Evolutionary conservation across 2,797 vertebrate genomes (phyloP).

Genomic region (Geotrypetes seraphini): DNA sequence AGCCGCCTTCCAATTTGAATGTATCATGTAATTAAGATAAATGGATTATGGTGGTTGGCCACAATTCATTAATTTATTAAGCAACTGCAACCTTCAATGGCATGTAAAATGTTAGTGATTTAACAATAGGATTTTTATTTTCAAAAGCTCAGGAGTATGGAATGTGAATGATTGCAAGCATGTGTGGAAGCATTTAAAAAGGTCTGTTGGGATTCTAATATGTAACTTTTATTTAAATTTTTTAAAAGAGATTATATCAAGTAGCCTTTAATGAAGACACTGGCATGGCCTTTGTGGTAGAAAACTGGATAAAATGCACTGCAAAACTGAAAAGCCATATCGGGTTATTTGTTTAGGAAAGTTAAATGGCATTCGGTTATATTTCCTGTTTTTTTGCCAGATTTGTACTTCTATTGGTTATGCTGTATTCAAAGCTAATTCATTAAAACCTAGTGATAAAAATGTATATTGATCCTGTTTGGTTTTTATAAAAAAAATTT

Average conservation of each 20-base stretch:
- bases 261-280: conserved; percentile 24
- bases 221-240: conserved; percentile 25
- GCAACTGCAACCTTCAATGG: conserved; percentile 27
- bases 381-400: conserved; percentile 22
- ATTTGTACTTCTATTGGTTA: conserved; percentile 30
- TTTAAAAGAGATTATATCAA: conserved; percentile 35
- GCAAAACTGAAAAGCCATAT: conserved; percentile 30
- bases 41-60: conserved; percentile 29
- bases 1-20: conserved; percentile 38
- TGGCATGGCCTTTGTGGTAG: conserved; percentile 49
- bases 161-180: conserved; percentile 33
- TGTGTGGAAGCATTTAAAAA: conserved; percentile 37
- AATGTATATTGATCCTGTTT: conserved; percentile 1
- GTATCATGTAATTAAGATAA: conserved; percentile 34
- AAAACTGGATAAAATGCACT: conserved; percentile 33
- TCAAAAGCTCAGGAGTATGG: too few relatives aligned
- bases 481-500: too few relatives aligned
- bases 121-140: conserved; percentile 30
- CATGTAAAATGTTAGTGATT: conserved; percentile 30
- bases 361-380: conserved; percentile 22
- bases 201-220: conserved; percentile 37
- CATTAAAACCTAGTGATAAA: conserved; percentile 39
- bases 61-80: conserved; percentile 46
- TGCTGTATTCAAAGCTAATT: conserved; percentile 37
- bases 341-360: conserved; percentile 29